Evolutionary conservation across 2,797 vertebrate genomes (phyloP), one percentile per base, ranked within the genome.

Genomic region (Tokudaia muenninki): DNA sequence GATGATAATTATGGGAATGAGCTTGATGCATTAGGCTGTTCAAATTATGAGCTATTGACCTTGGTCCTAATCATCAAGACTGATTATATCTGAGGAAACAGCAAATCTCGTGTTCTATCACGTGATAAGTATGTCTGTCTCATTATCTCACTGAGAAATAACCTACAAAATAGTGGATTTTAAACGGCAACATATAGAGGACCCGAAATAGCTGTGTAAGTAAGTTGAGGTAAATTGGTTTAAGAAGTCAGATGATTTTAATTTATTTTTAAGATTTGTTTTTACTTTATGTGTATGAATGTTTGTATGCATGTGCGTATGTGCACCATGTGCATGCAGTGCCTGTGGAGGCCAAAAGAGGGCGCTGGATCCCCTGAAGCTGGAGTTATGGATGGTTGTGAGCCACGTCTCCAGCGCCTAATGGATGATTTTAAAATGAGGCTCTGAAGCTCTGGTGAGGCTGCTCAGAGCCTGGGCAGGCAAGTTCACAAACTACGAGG

Each of bases 71-170:
- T 84, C 31, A 84, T 70, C 34, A 79, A 70, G 57, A 63, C 13
- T n/a, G 52, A 16, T 19, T 7, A 12, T 44, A 44, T 63, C 59
- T 26, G 74, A 94, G 82, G 22, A 81, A 75, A 89, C 9, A 61
- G 52, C 7, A 90, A 84, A 63, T 31, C 50, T 72, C 12, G 13
- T 52, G 52, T 52, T 52, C 12, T 52, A 52, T 52, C 52, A 52
- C 12, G 12, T 52, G 11, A 13, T 52, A 13, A 52, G 12, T 37
- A 3, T 16, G n/a, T 47, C 31, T 65, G 16, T 57, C 31, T 72
- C 70, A 19, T 87, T 78, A 90, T 41, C 52, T 96, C 50, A 55
- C 31, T 52, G 75, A 95, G n/a, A 96, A 75, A 74, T 1, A 83
- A n/a, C 52, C 50, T 57, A 79, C 31, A 90, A 34, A 79, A 47